These are phyloP conservation scores for Meteorus colon DNA, from an alignment of 2,888 invertebrate genomes.

Conservation along the genomic window DNA sequence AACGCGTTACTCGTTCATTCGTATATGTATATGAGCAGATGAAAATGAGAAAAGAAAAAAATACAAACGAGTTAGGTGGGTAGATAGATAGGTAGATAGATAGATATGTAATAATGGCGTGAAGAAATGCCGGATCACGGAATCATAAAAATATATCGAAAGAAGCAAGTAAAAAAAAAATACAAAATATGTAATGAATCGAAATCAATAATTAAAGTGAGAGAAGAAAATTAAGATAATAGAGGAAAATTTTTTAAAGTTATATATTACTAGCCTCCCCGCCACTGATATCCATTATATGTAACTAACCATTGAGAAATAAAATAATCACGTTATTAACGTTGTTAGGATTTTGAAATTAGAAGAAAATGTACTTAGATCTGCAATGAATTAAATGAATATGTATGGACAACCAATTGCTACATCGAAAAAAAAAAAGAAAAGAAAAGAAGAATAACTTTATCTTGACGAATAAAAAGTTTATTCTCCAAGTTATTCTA, in stretches of 20 bases:
- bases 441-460: neutral
- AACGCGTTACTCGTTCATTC: conserved; percentile 51
- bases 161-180: neutral
- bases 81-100: conserved; percentile 56
- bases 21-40: conserved; percentile 48
- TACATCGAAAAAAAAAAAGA: neutral
- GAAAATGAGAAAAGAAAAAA: conserved; percentile 35
- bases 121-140: conserved; percentile 46
- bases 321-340: neutral
- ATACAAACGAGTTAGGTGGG: conserved; percentile 43
- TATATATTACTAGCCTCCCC: neutral
- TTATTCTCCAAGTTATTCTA: neutral
- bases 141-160: conserved; percentile 25
- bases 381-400: neutral
- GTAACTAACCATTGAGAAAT: neutral
- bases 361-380: neutral
- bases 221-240: neutral
- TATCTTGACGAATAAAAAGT: neutral
- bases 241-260: neutral
- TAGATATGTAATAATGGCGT: conserved; percentile 52
- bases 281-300: neutral
- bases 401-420: neutral
- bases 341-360: neutral
- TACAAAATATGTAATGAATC: neutral
- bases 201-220: neutral